These are phyloP conservation scores for Scalopus aquaticus DNA, from an alignment of 2,113 vertebrate genomes.

Conservation along the genomic window DNA sequence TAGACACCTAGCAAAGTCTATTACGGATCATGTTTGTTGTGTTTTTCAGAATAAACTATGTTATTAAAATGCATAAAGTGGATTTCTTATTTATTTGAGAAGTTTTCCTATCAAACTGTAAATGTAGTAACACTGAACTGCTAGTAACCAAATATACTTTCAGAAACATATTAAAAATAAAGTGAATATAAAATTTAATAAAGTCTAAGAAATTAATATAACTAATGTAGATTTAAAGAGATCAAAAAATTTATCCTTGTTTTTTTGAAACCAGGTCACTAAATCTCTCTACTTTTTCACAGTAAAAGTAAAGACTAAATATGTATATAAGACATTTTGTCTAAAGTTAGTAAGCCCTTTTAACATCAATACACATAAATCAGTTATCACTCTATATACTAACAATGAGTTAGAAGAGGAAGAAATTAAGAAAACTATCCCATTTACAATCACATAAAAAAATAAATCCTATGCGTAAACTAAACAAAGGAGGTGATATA, in stretches of 20 bases:
- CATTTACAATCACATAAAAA: no score
- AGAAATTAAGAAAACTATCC: no score
- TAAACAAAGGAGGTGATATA: no score
- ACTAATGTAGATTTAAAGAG: background rate
- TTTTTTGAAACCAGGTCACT: conserved; percentile 51
- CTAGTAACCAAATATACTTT: background rate
- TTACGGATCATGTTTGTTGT: background rate
- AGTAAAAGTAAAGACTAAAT: conserved; percentile 15
- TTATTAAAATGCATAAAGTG: background rate
- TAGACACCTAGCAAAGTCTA: background rate
- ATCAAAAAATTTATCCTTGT: background rate
- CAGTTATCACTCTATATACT: no score
- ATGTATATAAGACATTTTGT: background rate
- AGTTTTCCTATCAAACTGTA: background rate
- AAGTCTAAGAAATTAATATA: background rate
- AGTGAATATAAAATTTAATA: background rate
- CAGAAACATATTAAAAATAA: background rate
- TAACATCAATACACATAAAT: no score
- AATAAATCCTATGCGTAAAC: no score
- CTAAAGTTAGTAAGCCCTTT: conserved; percentile 47
- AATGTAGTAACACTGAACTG: background rate
- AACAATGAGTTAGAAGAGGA: no score
- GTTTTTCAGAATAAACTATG: background rate
- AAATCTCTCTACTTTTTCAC: background rate
- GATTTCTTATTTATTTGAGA: background rate